Evolutionary conservation across 2,113 vertebrate species (phyloP).

Genomic region (Dasypus novemcinctus): DNA sequence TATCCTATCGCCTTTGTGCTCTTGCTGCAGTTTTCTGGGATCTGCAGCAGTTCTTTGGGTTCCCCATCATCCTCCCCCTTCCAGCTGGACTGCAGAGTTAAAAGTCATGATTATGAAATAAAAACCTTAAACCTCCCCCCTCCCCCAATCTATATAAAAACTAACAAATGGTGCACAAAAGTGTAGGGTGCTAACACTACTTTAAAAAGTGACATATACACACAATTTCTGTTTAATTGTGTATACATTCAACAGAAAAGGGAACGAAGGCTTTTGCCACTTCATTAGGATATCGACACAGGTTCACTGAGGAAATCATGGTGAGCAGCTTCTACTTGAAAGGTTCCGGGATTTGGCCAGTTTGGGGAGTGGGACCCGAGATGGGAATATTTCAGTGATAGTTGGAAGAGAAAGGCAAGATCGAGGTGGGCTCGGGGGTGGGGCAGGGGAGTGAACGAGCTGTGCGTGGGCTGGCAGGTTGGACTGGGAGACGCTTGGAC

Average conservation of each 20-base stretch:
- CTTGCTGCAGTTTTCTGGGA: no score
- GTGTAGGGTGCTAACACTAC: background rate
- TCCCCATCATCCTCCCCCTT: no score
- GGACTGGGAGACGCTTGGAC: no score
- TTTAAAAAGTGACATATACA: no score
- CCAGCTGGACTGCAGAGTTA: no score
- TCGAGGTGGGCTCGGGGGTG: accelerated
- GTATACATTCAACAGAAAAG: background rate
- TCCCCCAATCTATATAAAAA: background rate
- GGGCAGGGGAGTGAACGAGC: no score
- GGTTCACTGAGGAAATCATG: accelerated
- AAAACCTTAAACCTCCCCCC: no score
- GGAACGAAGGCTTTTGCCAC: background rate
- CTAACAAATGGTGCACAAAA: background rate
- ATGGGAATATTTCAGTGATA: accelerated
- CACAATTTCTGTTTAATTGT: no score
- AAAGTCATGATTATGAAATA: no score
- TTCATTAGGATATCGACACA: accelerated
- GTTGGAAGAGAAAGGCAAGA: background rate
- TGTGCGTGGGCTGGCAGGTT: no score
- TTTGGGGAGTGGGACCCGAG: background rate
- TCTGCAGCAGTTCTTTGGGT: no score
- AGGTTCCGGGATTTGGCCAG: background rate
- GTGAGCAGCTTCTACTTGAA: background rate
- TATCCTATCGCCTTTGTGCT: no score